Base-by-base conservation (phyloP, 2,888 invertebrate species). In the Eilema caniola region DNA sequence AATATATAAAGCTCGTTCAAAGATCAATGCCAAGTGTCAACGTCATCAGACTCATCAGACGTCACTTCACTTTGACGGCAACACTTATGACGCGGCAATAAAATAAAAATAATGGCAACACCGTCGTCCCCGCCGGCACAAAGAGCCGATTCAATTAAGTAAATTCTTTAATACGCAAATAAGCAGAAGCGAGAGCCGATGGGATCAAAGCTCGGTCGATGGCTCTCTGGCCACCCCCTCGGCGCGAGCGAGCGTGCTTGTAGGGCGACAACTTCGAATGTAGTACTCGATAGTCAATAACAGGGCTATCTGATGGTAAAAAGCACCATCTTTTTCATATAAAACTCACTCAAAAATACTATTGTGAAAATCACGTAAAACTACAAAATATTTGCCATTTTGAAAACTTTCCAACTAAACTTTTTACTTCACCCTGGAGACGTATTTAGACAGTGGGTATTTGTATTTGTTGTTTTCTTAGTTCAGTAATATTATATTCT, bases 81-180 rank as follows among this genome's bases (percentile, higher is more conserved):
- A 71, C 72, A 75, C 79, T 74, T 66, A 61, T 66, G 62, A 57
- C 33, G 67, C 70, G 71, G 70, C 74, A 75, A 79, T 82, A 72
- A 77, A 82, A 82, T 81, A 76, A 79, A 82, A 81, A 82, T 79
- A 82, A 77, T 79, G 76, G 73, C 62, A 60, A 47, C 53, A 56
- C 60, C 72, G 74, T 71, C 78, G 74, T 73, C 76, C 71, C 75
- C 68, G 16, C 63, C 25, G 25, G 59, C 53, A 71, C 74, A 78
- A 74, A 78, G 72, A 67, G 66, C 71, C 80, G 76, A 76, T 77
- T 82, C 81, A 77, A 80, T 82, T 82, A 82, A 81, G 79, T 75
- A 81, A 82, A 82, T 82, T 81, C 82, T 82, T 82, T 82, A 82
- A 82, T 81, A 82, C 85, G 88, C 92, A 90, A 92, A 92, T 89